Base-by-base conservation (phyloP, 2,797 vertebrate species). In the Lemur catta region DNA sequence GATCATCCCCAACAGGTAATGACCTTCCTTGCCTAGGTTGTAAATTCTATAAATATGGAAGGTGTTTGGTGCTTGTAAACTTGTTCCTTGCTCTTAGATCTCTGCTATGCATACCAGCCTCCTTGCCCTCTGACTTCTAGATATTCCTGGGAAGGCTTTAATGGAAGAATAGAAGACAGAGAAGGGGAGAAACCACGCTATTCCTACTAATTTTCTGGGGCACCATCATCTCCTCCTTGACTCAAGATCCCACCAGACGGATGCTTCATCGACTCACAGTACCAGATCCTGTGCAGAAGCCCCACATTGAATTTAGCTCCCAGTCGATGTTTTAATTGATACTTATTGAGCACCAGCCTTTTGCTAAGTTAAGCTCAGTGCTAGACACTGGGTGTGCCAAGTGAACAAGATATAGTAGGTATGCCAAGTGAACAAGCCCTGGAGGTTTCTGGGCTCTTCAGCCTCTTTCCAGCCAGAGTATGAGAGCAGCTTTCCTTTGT, bases 391-490 rank as follows among this genome's bases (percentile, higher is more conserved):
- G 10, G 11, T 8, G 14, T 33, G 1, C 35, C 30, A 55, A 41
- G 24, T 2, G 4, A 48, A 28, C n/a, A 7, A 11, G 20, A 55
- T 55, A 20, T 55, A 55, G 52, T 55, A 55, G 13, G 10, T 12
- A 28, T 33, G 6, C 46, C 28, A 52, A 41, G 26, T 3, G 2
- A 48, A 28, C n/a, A 13, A 11, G 12, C 33, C 26, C 26, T 46
- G 48, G 75, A 17, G 50, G 26, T 4, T 33, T 67, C 6, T 11
- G 76, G 9, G 0, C 7, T 78, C 71, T 67, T 48, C 50, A n/a
- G 0, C 18, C 17, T 76, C 35, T 35, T 22, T 84, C 1, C 0
- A 46, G 10, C 11, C 15, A 22, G 6, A 26, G 0, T 2, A 8
- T n/a, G 38, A 41, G 2, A 67, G 50, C 14, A 52, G 17, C 15